Base-by-base conservation (phyloP, 2,113 vertebrate species). In the Scomber colias region DNA sequence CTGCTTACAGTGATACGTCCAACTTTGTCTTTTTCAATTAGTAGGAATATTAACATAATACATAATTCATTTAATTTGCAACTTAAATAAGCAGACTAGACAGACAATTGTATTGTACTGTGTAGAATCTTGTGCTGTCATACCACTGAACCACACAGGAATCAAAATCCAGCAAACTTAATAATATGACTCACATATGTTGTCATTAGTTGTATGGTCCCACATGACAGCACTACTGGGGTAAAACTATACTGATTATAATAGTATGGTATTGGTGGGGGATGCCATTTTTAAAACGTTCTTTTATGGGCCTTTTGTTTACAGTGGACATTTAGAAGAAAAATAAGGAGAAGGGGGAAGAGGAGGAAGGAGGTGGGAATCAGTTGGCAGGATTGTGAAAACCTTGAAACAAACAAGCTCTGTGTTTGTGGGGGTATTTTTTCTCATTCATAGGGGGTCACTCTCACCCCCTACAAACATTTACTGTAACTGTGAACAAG, bases 391-490 rank as follows among this genome's bases (percentile, higher is more conserved):
- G 48, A 60, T 19, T 82, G 72, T 79, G 57, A 70, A 68, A 86
- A 74, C 77, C 80, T 74, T 81, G 48, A 65, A 51, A 71, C 60
- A 77, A 88, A 88, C 66, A 82, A 66, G 48, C 50, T 74, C 63
- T 64, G 57, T 16, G 44, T 67, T 55, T 81, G 82, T 53, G 77
- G 75, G 81, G 81, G 12, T 81, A 63, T 85, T 63, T 61, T 75
- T 79, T 82, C 27, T 82, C 59, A 55, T 73, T 82, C 53, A 56
- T 24, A 51, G 76, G 68, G 68, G 51, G 60, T 75, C 79, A 53
- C 54, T 79, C 44, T 68, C 74, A 67, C 81, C 73, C 79, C 76
- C 67, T 71, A 6, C 82, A 70, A 69, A 30, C 67, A 63, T 45
- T 71, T 59, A 75, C 66, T 72, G 75, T 67, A 51, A 75, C 66